phyloP scores from a whole-genome alignment of 1,140 invertebrate genomes.

The Drosophila bocki region DNA sequence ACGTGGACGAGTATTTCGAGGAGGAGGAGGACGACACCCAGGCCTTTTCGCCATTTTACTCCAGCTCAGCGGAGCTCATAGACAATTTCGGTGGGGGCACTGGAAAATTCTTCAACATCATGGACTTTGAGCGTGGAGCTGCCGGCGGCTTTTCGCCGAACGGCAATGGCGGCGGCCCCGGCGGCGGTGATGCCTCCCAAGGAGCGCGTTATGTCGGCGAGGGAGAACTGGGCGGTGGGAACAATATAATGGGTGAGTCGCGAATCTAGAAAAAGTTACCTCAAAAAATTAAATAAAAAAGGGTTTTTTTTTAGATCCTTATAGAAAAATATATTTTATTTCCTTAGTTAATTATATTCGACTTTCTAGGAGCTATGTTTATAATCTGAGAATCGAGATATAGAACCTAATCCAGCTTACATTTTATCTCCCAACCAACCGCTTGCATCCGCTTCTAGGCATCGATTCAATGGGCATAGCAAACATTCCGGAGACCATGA shows the following conservation, averaged over 20 bases:
- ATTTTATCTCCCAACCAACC: background rate
- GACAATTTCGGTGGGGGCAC: slow-evolving; percentile 69
- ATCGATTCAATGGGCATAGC: slow-evolving; percentile 74
- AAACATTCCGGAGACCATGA: slow-evolving; percentile 84
- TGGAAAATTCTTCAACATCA: slow-evolving; percentile 72
- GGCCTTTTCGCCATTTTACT: slow-evolving; percentile 74
- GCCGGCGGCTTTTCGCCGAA: slow-evolving; percentile 68
- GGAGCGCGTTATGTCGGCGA: slow-evolving; percentile 45
- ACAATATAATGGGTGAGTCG: slow-evolving; percentile 68
- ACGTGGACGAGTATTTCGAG: slow-evolving; percentile 73
- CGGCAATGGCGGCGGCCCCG: slow-evolving; percentile 59
- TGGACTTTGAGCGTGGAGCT: slow-evolving; percentile 69
- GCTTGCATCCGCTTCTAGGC: slow-evolving; percentile 14
- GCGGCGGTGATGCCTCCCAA: slow-evolving; percentile 56
- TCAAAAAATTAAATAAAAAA: background rate
- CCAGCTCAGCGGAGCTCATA: slow-evolving; percentile 72
- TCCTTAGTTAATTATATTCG: too few species aligned
- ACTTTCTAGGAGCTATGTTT: too few species aligned
- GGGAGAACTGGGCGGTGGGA: slow-evolving; percentile 61
- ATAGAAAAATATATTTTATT: too few species aligned
- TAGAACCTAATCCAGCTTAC: too few species aligned
- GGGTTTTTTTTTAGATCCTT: background rate
- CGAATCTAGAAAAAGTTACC: background rate
- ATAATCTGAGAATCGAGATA: too few species aligned
- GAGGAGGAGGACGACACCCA: slow-evolving; percentile 79